phyloP scores from a whole-genome alignment of 2,797 vertebrate genomes.

The Girardinus metallicus region DNA sequence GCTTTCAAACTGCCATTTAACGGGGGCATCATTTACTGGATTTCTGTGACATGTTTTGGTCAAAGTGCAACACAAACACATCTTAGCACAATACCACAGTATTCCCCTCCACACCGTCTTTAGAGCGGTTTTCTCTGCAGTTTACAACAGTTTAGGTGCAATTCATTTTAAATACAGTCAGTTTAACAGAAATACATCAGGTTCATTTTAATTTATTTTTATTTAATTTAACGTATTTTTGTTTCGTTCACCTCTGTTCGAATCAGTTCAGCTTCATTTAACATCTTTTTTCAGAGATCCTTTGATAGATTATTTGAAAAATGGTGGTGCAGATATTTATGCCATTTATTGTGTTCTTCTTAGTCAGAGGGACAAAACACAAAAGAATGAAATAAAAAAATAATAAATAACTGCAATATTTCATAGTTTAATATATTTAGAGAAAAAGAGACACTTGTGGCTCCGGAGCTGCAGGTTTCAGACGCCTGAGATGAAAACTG shows the following conservation, averaged over 20 bases:
- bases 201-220: background rate
- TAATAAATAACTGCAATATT: too few species aligned
- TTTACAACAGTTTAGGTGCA: background rate
- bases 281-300: too few species aligned
- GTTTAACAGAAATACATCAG: background rate
- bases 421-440: too few species aligned
- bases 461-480: too few species aligned
- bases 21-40: background rate
- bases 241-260: background rate
- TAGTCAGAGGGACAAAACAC: too few species aligned
- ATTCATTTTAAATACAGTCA: background rate
- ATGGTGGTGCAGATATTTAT: too few species aligned
- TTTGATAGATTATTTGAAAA: too few species aligned
- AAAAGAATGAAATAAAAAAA: too few species aligned
- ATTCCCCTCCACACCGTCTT: background rate
- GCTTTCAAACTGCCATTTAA: background rate
- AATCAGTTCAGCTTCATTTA: background rate
- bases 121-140: background rate
- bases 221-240: background rate
- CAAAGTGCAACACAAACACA: background rate
- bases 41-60: background rate
- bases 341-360: too few species aligned
- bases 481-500: too few species aligned
- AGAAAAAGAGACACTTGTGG: too few species aligned
- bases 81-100: background rate